A percentile compares a stretch with the other conserved stretches of the same genome.
phyloP scores from a whole-genome alignment of 2,113 vertebrate species.

The Pollimyrus isidori region DNA sequence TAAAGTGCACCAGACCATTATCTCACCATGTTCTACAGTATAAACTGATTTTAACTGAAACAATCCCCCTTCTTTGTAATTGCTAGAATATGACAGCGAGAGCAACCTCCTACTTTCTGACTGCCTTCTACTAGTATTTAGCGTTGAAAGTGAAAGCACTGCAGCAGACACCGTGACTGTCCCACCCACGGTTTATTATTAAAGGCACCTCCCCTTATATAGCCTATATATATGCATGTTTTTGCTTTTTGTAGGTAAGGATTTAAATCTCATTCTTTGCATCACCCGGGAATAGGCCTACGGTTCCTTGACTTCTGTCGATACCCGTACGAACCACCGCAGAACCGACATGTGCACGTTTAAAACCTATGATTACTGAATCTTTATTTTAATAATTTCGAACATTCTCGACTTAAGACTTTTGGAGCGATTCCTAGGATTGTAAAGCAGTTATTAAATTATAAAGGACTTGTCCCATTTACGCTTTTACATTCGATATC shows the following conservation, averaged over 20 bases:
- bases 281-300: background rate
- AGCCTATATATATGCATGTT: background rate
- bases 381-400: background rate
- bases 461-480: background rate
- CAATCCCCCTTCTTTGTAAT: background rate
- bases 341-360: background rate
- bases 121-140: background rate
- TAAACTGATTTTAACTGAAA: background rate
- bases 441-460: background rate
- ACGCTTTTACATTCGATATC: background rate
- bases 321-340: background rate
- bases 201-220: background rate
- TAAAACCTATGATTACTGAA: background rate
- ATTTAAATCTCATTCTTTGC: background rate
- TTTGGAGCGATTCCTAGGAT: background rate
- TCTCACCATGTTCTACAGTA: background rate
- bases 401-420: background rate
- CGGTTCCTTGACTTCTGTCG: background rate
- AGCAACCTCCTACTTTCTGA: background rate
- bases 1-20: background rate
- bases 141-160: background rate
- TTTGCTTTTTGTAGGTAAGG: background rate
- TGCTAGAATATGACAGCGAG: background rate
- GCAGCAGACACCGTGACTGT: background rate
- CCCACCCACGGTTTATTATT: background rate